phyloP scores from a whole-genome alignment of 1,140 invertebrate species.

The Catajapyx aquilonaris region DNA sequence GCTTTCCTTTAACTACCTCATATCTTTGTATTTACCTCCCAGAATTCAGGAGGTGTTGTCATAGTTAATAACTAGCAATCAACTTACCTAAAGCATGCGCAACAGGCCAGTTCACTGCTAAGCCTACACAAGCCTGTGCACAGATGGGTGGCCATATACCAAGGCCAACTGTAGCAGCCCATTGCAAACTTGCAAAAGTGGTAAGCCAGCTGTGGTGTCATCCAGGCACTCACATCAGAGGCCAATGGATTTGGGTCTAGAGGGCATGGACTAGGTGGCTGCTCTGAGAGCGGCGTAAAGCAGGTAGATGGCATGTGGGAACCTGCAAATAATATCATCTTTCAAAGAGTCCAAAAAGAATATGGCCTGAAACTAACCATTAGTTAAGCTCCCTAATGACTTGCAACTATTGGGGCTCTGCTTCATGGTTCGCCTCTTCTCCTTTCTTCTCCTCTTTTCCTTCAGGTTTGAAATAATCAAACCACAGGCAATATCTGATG shows the following conservation, averaged over 20 bases:
- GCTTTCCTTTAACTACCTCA: too few species aligned
- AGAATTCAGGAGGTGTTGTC: too few species aligned
- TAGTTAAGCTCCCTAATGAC: too few species aligned
- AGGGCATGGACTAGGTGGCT: conserved; percentile 6
- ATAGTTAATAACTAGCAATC: conserved; percentile 1
- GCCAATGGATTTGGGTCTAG: conserved; percentile 2
- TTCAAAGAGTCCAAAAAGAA: too few species aligned
- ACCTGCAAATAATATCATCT: too few species aligned
- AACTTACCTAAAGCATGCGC: conserved; percentile 45
- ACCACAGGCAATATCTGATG: conserved; percentile 71
- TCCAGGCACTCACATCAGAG: conserved; percentile 40
- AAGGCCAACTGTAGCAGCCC: conserved; percentile 79
- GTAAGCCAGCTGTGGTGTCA: conserved; percentile 48
- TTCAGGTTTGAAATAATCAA: conserved; percentile 52
- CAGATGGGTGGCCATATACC: conserved; percentile 51
- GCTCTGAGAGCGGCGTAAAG: conserved; percentile 11
- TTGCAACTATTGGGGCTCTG: too few species aligned
- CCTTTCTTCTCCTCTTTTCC: conserved; percentile 45
- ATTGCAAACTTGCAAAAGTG: conserved; percentile 59
- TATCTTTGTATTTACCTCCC: too few species aligned
- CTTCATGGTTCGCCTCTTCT: conserved; percentile 38
- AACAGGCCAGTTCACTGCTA: conserved; percentile 42
- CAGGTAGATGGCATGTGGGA: neutral
- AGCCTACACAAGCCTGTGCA: conserved; percentile 52
- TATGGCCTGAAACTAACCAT: too few species aligned